Base-by-base conservation (phyloP, 1,140 invertebrate species). In the Caenorhabditis inopinata region DNA sequence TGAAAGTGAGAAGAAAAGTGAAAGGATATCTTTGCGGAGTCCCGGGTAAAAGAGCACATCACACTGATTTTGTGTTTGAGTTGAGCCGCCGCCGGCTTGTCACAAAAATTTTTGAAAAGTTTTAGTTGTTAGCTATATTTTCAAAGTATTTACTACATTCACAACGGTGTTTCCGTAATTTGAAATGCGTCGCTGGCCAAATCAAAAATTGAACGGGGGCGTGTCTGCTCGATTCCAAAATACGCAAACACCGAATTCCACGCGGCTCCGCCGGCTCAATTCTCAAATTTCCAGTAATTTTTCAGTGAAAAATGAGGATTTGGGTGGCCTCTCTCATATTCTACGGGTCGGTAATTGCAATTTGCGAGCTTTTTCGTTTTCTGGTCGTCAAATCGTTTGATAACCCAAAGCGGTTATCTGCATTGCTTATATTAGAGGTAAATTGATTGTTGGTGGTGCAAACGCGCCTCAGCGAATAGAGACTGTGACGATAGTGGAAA, bases 241-340 rank as follows among this genome's bases (percentile, higher is more conserved):
- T n/a, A n/a, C n/a, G n/a, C n/a, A n/a, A n/a, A n/a, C n/a, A n/a
- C n/a, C n/a, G n/a, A n/a, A n/a, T n/a, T n/a, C n/a, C n/a, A n/a
- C n/a, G n/a, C n/a, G n/a, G n/a, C n/a, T n/a, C n/a, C n/a, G n/a
- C n/a, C n/a, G n/a, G n/a, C n/a, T n/a, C n/a, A n/a, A n/a, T n/a
- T n/a, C n/a, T n/a, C n/a, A n/a, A n/a, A n/a, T n/a, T n/a, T n/a
- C n/a, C n/a, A 3, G 32, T 47, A 77, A 21, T 51, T 21, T 51
- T 68, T 21, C 1, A 68, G 9, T 18, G 18, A 18, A 62, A 48
- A 46, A 83, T 83, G 82, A 14, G 82, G 32, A 75, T 83, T 27
- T 83, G 82, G 82, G 82, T 82, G 12, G 82, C 82, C n/a, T 83
- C 82, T 21, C 58, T 82, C 35, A 68, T 83, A 23, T 83, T 83